Evolutionary conservation across 2,113 vertebrate genomes (phyloP), one percentile per base, ranked within the genome.

Genomic region (Anthoscopus minutus): DNA sequence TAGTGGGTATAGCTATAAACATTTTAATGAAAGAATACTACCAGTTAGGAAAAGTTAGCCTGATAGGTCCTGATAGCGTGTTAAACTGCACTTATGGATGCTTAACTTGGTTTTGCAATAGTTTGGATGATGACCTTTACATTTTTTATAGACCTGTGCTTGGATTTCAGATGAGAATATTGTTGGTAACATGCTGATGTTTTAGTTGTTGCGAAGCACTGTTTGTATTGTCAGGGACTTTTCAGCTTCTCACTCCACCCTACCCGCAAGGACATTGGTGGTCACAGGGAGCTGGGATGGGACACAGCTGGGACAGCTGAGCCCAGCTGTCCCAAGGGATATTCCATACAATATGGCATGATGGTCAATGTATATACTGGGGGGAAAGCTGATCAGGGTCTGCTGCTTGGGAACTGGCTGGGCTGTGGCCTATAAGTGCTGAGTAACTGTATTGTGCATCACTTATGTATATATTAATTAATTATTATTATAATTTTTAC

Each of bases 391-490:
- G 48, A 6, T 24, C 18, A 23, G 13, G 37, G 18, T 22, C 56
- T 15, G 10, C 50, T 81, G 30, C 62, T 42, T 23, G 19, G 38
- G 37, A 42, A 13, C 15, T 40, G 42, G 8, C 28, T 62, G 17
- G 20, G 15, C n/a, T 27, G 53, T 4, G 4, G 31, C 37, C 17
- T 28, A 0, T 7, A 7, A 23, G 9, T 30, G 11, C 6, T 69
- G 44, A 85, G 25, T 21, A 42, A 17, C 23, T 74, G 42, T 42
- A 22, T 7, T 74, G 42, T 45, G 15, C 37, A 13, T 47, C 24
- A 35, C 33, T 85, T 56, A 57, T 13, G 10, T n/a, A 27, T 61
- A 50, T 67, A 67, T 31, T 12, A 44, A 61, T 50, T 50, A 14
- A 37, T 83, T 35, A 40, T n/a, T 3, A 45, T 21, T 56, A 69